These are phyloP conservation scores for Graphium colonna DNA, from an alignment of 2,888 invertebrate species.

Conservation along the genomic window DNA sequence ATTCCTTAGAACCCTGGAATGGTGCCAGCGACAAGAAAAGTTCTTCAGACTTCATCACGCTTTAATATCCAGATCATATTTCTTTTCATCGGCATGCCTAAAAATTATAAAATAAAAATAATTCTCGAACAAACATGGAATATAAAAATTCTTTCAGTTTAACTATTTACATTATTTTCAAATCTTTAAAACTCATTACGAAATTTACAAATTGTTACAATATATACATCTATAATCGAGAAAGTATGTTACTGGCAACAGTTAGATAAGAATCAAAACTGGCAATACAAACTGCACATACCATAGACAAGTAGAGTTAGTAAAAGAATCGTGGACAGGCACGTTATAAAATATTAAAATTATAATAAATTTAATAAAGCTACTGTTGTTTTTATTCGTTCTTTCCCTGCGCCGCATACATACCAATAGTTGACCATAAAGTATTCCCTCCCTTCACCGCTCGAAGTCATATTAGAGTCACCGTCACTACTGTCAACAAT, in stretches of 20 bases:
- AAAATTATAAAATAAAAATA: constrained; percentile 39
- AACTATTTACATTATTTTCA: not conserved
- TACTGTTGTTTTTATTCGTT: no score
- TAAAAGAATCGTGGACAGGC: constrained; percentile 21
- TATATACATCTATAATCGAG: no score
- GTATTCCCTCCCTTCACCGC: constrained; percentile 58
- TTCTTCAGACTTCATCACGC: constrained; percentile 46
- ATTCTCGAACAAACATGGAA: constrained; percentile 24
- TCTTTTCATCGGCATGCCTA: constrained; percentile 71
- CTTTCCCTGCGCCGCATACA: constrained; percentile 47
- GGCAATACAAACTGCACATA: constrained; percentile 1
- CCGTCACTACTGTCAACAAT: constrained; percentile 69
- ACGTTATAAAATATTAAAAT: not conserved
- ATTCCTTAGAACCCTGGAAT: constrained; percentile 25
- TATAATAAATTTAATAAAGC: not conserved
- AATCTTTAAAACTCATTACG: no score
- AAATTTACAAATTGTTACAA: no score
- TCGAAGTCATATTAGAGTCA: constrained; percentile 51
- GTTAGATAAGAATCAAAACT: not conserved
- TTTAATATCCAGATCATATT: constrained; percentile 66
- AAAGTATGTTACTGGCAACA: not conserved
- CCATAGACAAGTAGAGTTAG: constrained; percentile 21
- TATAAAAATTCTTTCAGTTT: not conserved
- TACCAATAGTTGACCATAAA: constrained; percentile 68
- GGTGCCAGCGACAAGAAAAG: constrained; percentile 24